Evolutionary conservation across 1,140 invertebrate genomes (phyloP).

Genomic region (Zelostemma sp.): DNA sequence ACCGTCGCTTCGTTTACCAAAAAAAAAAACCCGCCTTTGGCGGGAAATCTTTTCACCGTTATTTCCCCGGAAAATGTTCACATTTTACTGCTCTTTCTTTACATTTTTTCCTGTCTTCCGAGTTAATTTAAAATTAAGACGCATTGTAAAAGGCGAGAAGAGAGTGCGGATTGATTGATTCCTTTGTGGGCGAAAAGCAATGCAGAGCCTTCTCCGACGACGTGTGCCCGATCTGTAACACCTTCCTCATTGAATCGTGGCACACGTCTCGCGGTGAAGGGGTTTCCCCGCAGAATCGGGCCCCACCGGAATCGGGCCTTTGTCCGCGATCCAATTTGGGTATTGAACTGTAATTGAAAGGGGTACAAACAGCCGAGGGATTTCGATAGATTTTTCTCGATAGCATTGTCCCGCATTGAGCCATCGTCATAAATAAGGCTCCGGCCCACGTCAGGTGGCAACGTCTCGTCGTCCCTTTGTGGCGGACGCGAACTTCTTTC

Average conservation of each 20-base stretch:
- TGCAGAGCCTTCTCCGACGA: constrained; percentile 51
- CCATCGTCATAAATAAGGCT: constrained; percentile 64
- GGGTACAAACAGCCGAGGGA: constrained; percentile 23
- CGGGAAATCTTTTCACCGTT: no score
- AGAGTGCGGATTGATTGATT: constrained; percentile 31
- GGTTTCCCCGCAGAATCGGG: constrained; percentile 28
- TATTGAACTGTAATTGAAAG: constrained; percentile 64
- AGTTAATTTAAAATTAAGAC: constrained; percentile 33
- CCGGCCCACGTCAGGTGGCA: constrained; percentile 39
- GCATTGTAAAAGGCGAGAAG: constrained; percentile 20
- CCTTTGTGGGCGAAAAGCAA: constrained; percentile 15
- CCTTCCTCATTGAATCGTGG: constrained; percentile 51
- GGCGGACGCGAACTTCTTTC: constrained; percentile 19
- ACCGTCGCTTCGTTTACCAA: no score
- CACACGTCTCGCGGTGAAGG: constrained; percentile 47
- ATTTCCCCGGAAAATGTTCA: no score
- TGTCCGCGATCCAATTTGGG: constrained; percentile 63
- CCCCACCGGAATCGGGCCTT: constrained; percentile 18
- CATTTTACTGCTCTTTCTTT: no score
- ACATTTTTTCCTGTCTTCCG: no score
- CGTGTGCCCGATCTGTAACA: constrained; percentile 61
- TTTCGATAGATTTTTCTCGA: constrained; percentile 53
- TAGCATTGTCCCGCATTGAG: constrained; percentile 64
- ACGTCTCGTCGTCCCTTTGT: constrained; percentile 38
- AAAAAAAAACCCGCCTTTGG: no score